Evolutionary conservation across 2,113 vertebrate species (phyloP), one percentile per base, ranked within the genome.

Genomic region (Equus przewalskii): DNA sequence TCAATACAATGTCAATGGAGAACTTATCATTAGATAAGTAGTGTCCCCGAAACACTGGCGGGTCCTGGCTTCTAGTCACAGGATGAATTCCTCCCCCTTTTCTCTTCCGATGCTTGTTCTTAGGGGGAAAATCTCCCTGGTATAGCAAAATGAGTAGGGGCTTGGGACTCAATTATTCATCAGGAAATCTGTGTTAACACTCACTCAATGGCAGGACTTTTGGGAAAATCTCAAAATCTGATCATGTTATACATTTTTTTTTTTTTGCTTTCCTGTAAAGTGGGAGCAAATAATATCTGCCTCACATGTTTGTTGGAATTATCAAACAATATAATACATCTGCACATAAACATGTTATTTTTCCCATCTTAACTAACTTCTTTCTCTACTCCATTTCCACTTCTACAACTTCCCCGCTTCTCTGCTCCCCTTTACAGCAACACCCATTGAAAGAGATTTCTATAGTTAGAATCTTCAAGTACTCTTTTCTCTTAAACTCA

Each of bases 211-310:
- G 19, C 14, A 89, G 36, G 18, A 28, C 22, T 89, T 16, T 75
- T 58, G 7, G 56, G 6, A 13, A 65, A 69, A 7, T 44, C 4
- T 82, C 62, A 83, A 30, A 69, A 82, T 60, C 62, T 79, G 10
- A 64, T 49, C 54, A 8, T 67, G 49, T 89, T 21, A 41, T 7
- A 30, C 83, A 70, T 24, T 9, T 8, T 24, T 67, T 70, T 10
- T 16, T 70, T 54, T 78, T 44, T 75, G 18, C 21, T 69, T 56
- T 5, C 9, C 44, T 81, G n/a, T 26, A 26, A 95, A 82, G 87
- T 72, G 49, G 26, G 41, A 90, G 16, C 44, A 91, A 93, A 91
- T 84, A 26, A 67, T 62, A 85, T 67, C 44, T 76, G 69, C 67
- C 16, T 89, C 36, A 64, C 26, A 64, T 11, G 21, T 21, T 75